Percentiles rank a stretch among this genome's conserved stretches.
Evolutionary conservation across 2,888 invertebrate genomes (phyloP).

Genomic region (Eupithecia subumbrata): DNA sequence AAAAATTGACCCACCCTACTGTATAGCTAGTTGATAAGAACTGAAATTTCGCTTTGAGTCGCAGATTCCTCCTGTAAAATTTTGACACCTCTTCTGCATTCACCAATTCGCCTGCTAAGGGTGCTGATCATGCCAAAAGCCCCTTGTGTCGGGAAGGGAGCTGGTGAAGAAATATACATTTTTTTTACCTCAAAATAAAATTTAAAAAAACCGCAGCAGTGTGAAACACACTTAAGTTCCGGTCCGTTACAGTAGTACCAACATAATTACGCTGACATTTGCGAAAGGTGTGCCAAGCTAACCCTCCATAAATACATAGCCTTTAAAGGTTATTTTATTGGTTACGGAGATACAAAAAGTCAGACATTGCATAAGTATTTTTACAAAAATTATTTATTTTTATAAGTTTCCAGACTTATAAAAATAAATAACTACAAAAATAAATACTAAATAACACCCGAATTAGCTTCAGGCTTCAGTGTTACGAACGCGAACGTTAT

Average conservation of each 20-base stretch:
- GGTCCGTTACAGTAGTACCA: constrained; percentile 24
- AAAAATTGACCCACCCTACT: too few species aligned
- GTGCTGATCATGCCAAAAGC: background rate
- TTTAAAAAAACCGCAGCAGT: background rate
- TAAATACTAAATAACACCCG: background rate
- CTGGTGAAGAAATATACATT: too few species aligned
- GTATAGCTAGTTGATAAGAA: too few species aligned
- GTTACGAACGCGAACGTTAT: background rate
- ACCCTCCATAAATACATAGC: constrained; percentile 8
- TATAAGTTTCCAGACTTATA: too few species aligned
- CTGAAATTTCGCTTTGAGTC: too few species aligned
- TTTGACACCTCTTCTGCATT: too few species aligned
- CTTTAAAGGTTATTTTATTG: constrained; percentile 12
- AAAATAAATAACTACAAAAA: background rate
- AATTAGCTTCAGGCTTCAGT: background rate
- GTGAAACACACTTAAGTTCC: constrained; percentile 3
- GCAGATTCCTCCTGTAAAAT: too few species aligned
- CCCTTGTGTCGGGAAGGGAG: too few species aligned
- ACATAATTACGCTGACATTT: constrained; percentile 35
- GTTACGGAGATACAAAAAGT: constrained; percentile 7
- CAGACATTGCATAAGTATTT: constrained; percentile 2
- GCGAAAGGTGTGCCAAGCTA: constrained; percentile 25
- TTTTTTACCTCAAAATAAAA: background rate
- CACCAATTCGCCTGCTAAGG: too few species aligned
- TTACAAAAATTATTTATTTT: background rate